These are phyloP conservation scores for Psittacula derbiana DNA, from an alignment of 2,797 vertebrate genomes.

Conservation along the genomic window DNA sequence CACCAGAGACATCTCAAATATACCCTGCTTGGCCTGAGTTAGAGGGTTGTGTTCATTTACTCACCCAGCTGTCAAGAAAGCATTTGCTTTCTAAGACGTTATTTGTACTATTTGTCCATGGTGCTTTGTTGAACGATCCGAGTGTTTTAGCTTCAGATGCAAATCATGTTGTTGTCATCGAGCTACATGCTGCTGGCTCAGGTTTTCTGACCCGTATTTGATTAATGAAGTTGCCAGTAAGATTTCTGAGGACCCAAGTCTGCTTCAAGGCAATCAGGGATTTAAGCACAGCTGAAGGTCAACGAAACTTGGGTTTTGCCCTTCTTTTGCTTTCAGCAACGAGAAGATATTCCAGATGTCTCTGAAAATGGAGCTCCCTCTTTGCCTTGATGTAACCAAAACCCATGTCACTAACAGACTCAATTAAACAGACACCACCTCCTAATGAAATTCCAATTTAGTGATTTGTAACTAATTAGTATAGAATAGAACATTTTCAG, in stretches of 20 bases:
- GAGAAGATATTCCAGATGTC: background rate
- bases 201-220: background rate
- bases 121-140: background rate
- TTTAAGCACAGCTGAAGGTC: background rate
- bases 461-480: background rate
- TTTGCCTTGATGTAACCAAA: background rate
- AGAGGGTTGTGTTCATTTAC: background rate
- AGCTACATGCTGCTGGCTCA: background rate
- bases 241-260: background rate
- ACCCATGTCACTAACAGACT: background rate
- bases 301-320: background rate
- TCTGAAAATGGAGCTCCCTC: background rate
- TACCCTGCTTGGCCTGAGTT: accelerated
- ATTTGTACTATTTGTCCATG: background rate
- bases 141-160: background rate
- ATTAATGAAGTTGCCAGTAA: background rate
- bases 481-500: background rate
- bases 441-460: background rate
- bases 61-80: background rate
- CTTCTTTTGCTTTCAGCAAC: background rate
- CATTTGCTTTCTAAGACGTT: background rate
- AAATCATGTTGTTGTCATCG: background rate
- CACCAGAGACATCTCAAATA: background rate
- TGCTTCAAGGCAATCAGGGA: background rate
- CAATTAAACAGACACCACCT: background rate